Base-by-base conservation (phyloP, 2,113 vertebrate species). In the Scophthalmus maximus region DNA sequence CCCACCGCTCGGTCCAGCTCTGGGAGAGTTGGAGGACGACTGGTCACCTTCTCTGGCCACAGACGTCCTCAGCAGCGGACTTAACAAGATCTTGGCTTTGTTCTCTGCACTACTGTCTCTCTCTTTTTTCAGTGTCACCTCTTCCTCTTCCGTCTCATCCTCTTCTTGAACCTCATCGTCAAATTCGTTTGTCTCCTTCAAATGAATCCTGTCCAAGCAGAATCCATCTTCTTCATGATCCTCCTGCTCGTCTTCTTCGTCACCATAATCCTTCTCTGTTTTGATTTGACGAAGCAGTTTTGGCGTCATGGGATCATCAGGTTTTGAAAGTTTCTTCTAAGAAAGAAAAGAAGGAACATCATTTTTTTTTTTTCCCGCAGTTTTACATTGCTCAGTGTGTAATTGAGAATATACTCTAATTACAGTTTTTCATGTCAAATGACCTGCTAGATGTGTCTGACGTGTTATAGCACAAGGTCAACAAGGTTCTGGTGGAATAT, bases 211-310 rank as follows among this genome's bases (percentile, higher is more conserved):
- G 11, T 84, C 79, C 34, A 76, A 71, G 8, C 72, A 51, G 30
- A 84, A 78, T 1, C 75, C 25, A 14, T 92, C 89, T 17, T 87
- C 88, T 36, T 91, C 90, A 2, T 68, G 73, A 42, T 91, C 88
- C 26, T 86, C 86, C 36, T 62, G 89, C 2, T 88, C 73, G 0
- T 90, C 87, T 1, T 89, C 85, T 32, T 89, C 81, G 20, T 88
- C 91, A 0, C 93, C 93, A 0, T 95, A 95, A 71, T 96, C 95
- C 0, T 93, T 93, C 68, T 98, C 96, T 63, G 94, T 95, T 89
- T 98, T 98, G 82, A 98, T 95, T 60, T 94, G 94, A 55, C 92
- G 87, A 69, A 96, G 84, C 25, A 96, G 92, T 72, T 95, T 96
- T 32, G 90, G 84, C 68, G 93, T 88, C 17, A 93, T 77, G 5